Conservation (phyloP, 1,140 invertebrate species). For the Calliphora vicina region DNA sequence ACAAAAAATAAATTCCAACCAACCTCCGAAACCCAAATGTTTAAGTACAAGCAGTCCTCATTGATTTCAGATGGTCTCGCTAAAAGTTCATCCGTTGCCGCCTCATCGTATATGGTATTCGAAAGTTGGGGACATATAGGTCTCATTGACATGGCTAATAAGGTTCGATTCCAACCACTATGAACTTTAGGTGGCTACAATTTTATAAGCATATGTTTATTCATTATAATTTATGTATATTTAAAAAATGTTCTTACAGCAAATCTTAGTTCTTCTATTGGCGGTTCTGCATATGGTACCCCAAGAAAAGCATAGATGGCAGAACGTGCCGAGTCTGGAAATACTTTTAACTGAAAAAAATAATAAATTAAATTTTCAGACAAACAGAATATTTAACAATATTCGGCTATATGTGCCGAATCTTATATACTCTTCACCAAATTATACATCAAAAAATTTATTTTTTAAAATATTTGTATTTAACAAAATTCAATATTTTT, state of each 20-base stretch:
- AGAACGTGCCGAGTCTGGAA: slow-evolving; percentile 62
- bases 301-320: slow-evolving; percentile 72
- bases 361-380: no score
- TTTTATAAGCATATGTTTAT: no score
- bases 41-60: slow-evolving; percentile 68
- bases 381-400: no score
- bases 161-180: slow-evolving; percentile 64
- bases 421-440: no score
- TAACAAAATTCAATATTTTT: no score
- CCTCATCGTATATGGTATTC: slow-evolving; percentile 60
- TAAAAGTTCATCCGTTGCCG: slow-evolving; percentile 42
- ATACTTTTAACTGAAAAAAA: slow-evolving; percentile 62
- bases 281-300: slow-evolving; percentile 73
- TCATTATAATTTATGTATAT: no score
- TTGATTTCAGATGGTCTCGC: slow-evolving; percentile 46
- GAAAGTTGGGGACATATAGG: slow-evolving; percentile 66
- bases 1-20: not conserved
- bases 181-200: slow-evolving; percentile 65
- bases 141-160: slow-evolving; percentile 63
- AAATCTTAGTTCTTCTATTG: slow-evolving; percentile 70
- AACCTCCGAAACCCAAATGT: slow-evolving; percentile 68
- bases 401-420: no score
- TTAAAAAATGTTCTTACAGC: slow-evolving; percentile 51
- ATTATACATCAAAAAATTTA: no score
- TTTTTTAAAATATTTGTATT: no score